Base-by-base conservation (phyloP, 2,113 vertebrate genomes). In the Prionailurus bengalensis region DNA sequence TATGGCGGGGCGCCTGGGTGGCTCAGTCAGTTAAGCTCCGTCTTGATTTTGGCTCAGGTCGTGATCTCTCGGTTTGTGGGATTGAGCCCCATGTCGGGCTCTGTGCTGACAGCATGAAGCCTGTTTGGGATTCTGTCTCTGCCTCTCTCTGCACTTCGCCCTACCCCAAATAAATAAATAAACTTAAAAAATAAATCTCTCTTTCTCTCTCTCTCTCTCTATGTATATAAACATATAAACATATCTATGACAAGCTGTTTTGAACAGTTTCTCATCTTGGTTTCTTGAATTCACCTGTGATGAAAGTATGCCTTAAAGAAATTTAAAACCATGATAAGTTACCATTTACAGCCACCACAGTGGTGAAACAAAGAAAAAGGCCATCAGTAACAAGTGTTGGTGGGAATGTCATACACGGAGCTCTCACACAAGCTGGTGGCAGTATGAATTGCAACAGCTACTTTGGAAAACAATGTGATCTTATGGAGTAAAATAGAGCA, bases 271-370 rank as follows among this genome's bases (percentile, higher is more conserved):
- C 70, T 71, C n/a, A 91, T 17, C 53, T 61, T 70, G 58, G 45
- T 88, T 96, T 94, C 51, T 85, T 65, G 42, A 94, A 91, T 96
- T 94, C 58, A 68, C 29, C 29, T 29, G 42, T 84, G 80, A 55
- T 61, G 36, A 71, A 93, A 92, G 11, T 70, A 84, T 66, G 45
- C 27, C 51, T 39, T 95, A 91, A 95, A 84, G 82, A 95, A 97
- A 80, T 92, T 25, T 80, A 79, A 96, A 94, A 92, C 11, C 58
- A 80, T 39, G 79, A 4, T 81, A 19, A 80, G 19, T 61, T 86
- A 31, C 27, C 15, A 83, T 89, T 61, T 84, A 88, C 1, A 74
- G 5, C 45, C 29, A 83, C 31, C 27, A 91, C 27, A 51, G 25
- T 73, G 15, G 25, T 19, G 55, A 71, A 71, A n/a, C 29, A 48